Percentiles rank a stretch among this genome's conserved stretches.
phyloP scores from a whole-genome alignment of 2,113 vertebrate genomes.

The Nipponia nippon region DNA sequence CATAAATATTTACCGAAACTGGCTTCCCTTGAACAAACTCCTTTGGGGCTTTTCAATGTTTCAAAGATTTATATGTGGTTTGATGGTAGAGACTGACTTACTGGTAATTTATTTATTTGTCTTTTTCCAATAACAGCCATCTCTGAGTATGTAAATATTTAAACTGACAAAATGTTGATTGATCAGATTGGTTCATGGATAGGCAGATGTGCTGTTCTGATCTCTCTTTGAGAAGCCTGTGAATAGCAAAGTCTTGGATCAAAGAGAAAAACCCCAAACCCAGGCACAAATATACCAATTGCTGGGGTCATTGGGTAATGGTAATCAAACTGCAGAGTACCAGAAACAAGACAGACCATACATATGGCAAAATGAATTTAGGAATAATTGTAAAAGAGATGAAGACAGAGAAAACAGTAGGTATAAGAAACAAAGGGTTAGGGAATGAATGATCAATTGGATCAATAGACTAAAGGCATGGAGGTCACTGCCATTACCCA shows the following conservation, averaged over 20 bases:
- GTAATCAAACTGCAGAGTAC: not conserved
- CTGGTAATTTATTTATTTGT: not conserved
- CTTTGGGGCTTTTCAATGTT: not conserved
- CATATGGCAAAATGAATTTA: not conserved
- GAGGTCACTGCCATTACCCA: not conserved
- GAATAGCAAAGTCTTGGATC: not conserved
- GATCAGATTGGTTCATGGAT: not conserved
- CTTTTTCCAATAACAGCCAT: not conserved
- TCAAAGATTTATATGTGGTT: not conserved
- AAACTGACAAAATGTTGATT: not conserved
- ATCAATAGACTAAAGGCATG: not conserved
- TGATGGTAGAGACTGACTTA: not conserved
- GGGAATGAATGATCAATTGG: not conserved
- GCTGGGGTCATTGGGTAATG: not conserved
- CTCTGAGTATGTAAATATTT: not conserved
- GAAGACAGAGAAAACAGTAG: not conserved
- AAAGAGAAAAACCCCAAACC: fast-evolving
- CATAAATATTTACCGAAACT: not conserved
- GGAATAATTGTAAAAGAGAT: not conserved
- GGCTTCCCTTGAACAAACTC: not conserved
- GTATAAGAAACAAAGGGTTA: not conserved
- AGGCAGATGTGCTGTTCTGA: not conserved
- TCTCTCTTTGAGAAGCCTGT: not conserved
- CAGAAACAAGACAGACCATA: not conserved
- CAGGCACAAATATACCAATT: not conserved